Evolutionary conservation across 2,888 invertebrate genomes (phyloP), one percentile per base, ranked within the genome.

Genomic region (Nipponacmea schrenckii): DNA sequence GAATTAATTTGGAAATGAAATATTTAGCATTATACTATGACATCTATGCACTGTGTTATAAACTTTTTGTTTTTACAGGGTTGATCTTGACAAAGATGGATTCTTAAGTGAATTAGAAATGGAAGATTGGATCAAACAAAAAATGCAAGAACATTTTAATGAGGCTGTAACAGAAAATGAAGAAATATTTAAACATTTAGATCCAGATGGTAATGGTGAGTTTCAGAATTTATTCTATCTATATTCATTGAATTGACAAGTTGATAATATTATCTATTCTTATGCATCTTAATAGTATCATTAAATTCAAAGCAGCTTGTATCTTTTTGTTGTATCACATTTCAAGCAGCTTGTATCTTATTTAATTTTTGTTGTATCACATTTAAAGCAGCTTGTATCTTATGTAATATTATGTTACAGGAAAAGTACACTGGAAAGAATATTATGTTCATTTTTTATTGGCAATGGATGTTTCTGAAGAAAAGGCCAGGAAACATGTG

Each of bases 381-480:
- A 31, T 7, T 31, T 31, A 31, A 31, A 2, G 7, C 4, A 31
- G 31, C 2, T 1, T 39, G 10, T 8, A 2, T 39, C 39, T 39
- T 39, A 39, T 5, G 4, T 39, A 8, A 39, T 39, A 44, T 45
- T 63, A 77, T 56, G 20, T 77, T 77, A 5, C 80, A 92, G 92
- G 92, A 15, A 91, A 92, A 66, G 91, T 95, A 56, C 92, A 93
- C 0, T 95, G 95, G 95, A 92, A 93, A 73, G 95, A 95, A 85
- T 95, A 94, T 84, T 93, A 94, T 85, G 90, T 91, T 0, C 93
- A 93, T 86, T 95, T 94, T 85, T 87, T 94, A 67, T 90, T 92
- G 73, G 92, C 93, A 46, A 92, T 93, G 76, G 94, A 94, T 8
- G 79, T 83, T 72, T 70, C 92, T 31, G 91, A 92, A 73, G 91